Percentiles rank a stretch among this genome's conserved stretches.
phyloP scores from a whole-genome alignment of 1,140 invertebrate genomes.

The Metaphire vulgaris region DNA sequence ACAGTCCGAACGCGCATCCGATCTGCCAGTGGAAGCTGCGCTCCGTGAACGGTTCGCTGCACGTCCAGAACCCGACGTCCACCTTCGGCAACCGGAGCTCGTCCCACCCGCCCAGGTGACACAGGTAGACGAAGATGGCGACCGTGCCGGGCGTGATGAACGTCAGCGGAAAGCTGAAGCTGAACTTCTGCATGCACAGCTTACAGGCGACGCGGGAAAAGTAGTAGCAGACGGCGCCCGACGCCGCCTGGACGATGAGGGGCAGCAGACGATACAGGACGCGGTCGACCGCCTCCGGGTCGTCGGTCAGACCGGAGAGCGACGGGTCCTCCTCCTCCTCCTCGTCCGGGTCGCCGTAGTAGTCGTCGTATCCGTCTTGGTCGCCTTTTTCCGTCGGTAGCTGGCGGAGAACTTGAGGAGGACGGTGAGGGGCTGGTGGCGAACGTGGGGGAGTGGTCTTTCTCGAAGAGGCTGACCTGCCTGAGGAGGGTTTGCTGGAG shows the following conservation, averaged over 20 bases:
- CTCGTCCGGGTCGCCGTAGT: background rate
- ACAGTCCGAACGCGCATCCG: conserved; percentile 55
- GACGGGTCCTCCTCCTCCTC: background rate
- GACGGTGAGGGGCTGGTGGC: background rate
- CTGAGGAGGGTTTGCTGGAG: too few relatives aligned
- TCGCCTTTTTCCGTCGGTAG: background rate
- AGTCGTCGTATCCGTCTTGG: conserved; percentile 2
- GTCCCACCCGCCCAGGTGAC: conserved; percentile 6
- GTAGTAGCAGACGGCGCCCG: conserved; percentile 40
- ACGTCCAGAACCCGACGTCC: conserved; percentile 67
- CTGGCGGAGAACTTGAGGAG: too few relatives aligned
- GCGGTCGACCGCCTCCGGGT: conserved; percentile 14
- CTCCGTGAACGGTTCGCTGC: conserved; percentile 23
- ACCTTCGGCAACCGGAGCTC: conserved; percentile 53
- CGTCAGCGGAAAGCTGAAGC: conserved; percentile 89
- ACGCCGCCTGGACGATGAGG: conserved; percentile 34
- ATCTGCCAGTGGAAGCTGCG: conserved; percentile 31
- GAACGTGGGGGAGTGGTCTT: background rate
- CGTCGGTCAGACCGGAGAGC: background rate
- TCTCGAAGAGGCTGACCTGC: background rate
- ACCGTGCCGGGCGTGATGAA: conserved; percentile 82
- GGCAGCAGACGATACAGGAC: conserved; percentile 34
- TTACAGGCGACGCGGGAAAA: conserved; percentile 65
- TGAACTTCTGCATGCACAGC: conserved; percentile 91
- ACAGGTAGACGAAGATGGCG: conserved; percentile 62